Conservation (phyloP, 2,888 invertebrate genomes). For the Drosophila acutilabella region DNA sequence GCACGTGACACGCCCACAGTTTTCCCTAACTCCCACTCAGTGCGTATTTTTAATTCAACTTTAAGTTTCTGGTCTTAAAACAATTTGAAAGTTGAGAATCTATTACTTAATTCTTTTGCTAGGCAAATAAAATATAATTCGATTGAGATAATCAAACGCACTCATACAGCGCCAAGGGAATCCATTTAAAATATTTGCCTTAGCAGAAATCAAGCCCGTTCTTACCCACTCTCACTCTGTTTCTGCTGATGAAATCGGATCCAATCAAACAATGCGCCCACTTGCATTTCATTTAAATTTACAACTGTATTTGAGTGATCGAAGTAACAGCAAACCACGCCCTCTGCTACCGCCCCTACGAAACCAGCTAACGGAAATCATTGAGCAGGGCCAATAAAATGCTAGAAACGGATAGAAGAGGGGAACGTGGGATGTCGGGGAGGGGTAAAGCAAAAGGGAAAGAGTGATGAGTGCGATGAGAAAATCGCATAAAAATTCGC, state of each 20-base stretch:
- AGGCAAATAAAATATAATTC: conserved; percentile 40
- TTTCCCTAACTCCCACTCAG: not conserved
- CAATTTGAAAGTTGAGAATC: conserved; percentile 45
- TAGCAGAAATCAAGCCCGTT: conserved; percentile 49
- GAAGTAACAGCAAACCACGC: conserved; percentile 60
- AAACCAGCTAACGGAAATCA: conserved; percentile 44
- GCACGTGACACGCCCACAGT: conserved; percentile 53
- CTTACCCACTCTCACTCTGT: not conserved
- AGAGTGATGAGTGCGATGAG: conserved; percentile 41
- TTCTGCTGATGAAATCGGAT: conserved; percentile 4
- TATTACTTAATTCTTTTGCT: conserved; percentile 60
- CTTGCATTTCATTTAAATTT: conserved; percentile 81
- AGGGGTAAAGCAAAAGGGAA: too few species aligned
- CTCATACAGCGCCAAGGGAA: conserved; percentile 62
- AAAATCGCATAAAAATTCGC: conserved; percentile 75
- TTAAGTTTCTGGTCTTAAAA: conserved; percentile 15
- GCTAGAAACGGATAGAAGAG: conserved; percentile 16
- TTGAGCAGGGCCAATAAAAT: conserved; percentile 70
- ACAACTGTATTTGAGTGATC: conserved; percentile 75
- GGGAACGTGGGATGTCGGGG: not conserved
- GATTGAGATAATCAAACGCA: conserved; percentile 52
- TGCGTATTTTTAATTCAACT: conserved; percentile 22
- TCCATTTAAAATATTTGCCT: conserved; percentile 74
- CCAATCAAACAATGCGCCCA: conserved; percentile 65
- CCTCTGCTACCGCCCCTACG: conserved; percentile 1